These are phyloP conservation scores for Daubentonia madagascariensis DNA, from an alignment of 2,113 vertebrate species.

Conservation along the genomic window DNA sequence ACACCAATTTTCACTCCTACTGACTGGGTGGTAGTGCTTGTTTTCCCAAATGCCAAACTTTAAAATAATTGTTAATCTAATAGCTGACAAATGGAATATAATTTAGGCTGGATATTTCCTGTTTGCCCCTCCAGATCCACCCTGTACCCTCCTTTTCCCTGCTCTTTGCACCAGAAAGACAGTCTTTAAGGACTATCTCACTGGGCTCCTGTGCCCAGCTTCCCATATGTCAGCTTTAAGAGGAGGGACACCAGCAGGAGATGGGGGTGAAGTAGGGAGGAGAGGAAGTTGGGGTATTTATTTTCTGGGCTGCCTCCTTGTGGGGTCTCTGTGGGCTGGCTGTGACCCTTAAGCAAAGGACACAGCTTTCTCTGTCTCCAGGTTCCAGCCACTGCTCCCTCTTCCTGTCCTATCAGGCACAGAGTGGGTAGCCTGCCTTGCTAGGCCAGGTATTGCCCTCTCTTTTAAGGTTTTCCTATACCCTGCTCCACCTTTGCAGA, in stretches of 20 bases:
- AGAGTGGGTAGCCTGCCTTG: not conserved
- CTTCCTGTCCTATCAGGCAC: not conserved
- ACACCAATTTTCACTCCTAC: not conserved
- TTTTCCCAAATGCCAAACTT: not conserved
- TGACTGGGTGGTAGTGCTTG: not conserved
- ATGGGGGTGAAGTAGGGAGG: not conserved
- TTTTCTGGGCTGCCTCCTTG: not conserved
- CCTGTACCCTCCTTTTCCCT: not conserved
- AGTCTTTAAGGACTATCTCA: not conserved
- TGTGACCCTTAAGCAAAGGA: not conserved
- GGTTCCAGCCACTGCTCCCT: not conserved
- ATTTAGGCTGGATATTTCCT: not conserved
- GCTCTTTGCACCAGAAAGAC: not conserved
- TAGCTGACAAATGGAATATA: not conserved
- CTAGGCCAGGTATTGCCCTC: not conserved
- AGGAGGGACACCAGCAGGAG: not conserved
- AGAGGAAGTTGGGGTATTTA: not conserved
- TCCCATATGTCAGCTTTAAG: not conserved
- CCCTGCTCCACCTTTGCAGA: not conserved
- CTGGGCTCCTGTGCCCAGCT: not conserved
- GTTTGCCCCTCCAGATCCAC: not conserved
- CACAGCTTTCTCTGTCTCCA: not conserved
- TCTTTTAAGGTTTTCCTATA: not conserved
- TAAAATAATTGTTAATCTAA: not conserved
- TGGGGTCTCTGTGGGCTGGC: not conserved